phyloP scores from a whole-genome alignment of 2,113 vertebrate genomes.

The Hemicordylus capensis region DNA sequence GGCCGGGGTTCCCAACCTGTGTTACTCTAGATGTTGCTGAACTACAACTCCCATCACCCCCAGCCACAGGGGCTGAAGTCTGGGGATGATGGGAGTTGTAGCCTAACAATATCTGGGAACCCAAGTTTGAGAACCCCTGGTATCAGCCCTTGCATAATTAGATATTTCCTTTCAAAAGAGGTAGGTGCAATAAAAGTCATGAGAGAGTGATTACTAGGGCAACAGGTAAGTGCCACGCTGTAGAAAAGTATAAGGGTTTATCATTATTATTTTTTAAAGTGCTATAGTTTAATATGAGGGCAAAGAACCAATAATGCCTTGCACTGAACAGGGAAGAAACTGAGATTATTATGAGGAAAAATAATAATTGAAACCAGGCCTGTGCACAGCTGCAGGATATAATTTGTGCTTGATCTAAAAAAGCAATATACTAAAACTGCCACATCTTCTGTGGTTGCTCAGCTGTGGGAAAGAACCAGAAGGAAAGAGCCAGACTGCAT shows the following conservation, averaged over 20 bases:
- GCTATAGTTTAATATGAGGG: constrained; percentile 55
- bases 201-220: constrained; percentile 44
- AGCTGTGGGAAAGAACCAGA: not conserved
- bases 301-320: constrained; percentile 60
- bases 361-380: constrained; percentile 63
- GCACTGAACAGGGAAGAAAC: constrained; percentile 48
- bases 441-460: constrained; percentile 41
- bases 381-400: constrained; percentile 63
- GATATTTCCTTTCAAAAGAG: too few species aligned
- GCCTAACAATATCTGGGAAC: too few species aligned
- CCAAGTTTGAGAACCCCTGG: too few species aligned
- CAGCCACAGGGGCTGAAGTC: too few species aligned
- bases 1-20: too few species aligned
- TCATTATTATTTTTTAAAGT: constrained; percentile 28
- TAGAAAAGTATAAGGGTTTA: constrained; percentile 38
- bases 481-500: not conserved
- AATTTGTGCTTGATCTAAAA: constrained; percentile 45
- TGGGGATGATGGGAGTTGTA: too few species aligned
- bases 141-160: too few species aligned
- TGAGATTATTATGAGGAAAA: constrained; percentile 58
- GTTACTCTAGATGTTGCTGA: too few species aligned
- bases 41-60: too few species aligned
- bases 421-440: constrained; percentile 33
- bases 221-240: constrained; percentile 53
- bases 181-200: constrained; percentile 62